These are phyloP conservation scores for Gandaritis pyraliata DNA, from an alignment of 2,888 invertebrate species.

Conservation along the genomic window DNA sequence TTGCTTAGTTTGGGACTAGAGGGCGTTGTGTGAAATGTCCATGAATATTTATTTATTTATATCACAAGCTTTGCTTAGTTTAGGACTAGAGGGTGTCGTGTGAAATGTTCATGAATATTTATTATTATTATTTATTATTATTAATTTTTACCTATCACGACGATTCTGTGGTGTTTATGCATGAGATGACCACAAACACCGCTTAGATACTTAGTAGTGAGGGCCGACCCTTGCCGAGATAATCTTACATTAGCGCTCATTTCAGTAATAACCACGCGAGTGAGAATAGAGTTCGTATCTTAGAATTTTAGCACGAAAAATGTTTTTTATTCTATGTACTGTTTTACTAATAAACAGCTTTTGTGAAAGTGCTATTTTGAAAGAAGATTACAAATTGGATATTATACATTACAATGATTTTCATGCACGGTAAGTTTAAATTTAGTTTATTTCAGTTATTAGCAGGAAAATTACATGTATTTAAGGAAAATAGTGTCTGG, in stretches of 20 bases:
- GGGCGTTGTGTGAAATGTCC: too few relatives aligned
- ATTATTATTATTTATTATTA: too few relatives aligned
- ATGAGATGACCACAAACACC: not conserved
- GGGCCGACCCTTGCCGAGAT: not conserved
- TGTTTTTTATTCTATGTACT: conserved; percentile 7
- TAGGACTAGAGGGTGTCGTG: too few relatives aligned
- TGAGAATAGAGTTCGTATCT: not conserved
- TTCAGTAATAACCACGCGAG: not conserved
- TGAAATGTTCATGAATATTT: too few relatives aligned
- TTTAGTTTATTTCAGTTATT: conserved; percentile 2
- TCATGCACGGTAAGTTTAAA: conserved; percentile 78
- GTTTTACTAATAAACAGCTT: conserved; percentile 11
- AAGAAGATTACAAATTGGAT: conserved; percentile 75
- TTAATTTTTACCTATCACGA: too few relatives aligned
- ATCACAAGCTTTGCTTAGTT: too few relatives aligned
- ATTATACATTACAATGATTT: conserved; percentile 85
- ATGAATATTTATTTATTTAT: too few relatives aligned
- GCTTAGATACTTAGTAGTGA: not conserved
- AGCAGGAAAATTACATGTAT: too few relatives aligned
- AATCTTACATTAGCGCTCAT: not conserved
- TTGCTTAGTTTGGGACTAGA: too few relatives aligned
- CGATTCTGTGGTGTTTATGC: too few relatives aligned
- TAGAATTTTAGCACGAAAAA: not conserved
- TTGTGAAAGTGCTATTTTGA: conserved; percentile 55
- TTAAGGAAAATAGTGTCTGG: too few relatives aligned